Conservation (phyloP, 2,113 vertebrate genomes). For the Callaeas wilsoni region DNA sequence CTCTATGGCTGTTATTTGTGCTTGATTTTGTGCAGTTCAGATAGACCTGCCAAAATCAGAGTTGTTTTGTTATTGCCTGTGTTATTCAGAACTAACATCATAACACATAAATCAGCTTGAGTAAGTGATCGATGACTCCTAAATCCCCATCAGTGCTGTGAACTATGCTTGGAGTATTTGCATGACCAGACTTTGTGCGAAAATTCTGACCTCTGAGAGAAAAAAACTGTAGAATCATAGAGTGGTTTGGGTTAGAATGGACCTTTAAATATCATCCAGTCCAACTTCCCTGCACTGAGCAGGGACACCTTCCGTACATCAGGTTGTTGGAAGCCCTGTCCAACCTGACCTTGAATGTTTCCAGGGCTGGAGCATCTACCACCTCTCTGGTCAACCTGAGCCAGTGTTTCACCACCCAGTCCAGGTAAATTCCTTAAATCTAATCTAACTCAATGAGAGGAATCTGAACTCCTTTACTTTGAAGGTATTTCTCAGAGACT, state of each 20-base stretch:
- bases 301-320: too few relatives aligned
- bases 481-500: not conserved
- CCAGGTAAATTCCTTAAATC: not conserved
- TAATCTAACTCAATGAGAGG: not conserved
- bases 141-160: not conserved
- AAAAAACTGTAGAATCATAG: not conserved
- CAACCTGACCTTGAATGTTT: not conserved
- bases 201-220: not conserved
- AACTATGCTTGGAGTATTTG: not conserved
- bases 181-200: not conserved
- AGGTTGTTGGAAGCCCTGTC: not conserved
- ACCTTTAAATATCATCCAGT: not conserved
- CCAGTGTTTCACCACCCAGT: not conserved
- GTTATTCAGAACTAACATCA: not conserved
- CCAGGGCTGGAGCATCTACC: too few relatives aligned
- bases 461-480: not conserved
- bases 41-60: not conserved
- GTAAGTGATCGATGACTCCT: not conserved
- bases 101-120: not conserved
- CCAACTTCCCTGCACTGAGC: not conserved
- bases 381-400: not conserved
- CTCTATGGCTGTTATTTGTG: not conserved
- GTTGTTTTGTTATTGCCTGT: not conserved
- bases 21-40: not conserved
- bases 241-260: not conserved